Conservation (phyloP, 64 coral and sea anemone genomes). For the Porites australiensis region DNA sequence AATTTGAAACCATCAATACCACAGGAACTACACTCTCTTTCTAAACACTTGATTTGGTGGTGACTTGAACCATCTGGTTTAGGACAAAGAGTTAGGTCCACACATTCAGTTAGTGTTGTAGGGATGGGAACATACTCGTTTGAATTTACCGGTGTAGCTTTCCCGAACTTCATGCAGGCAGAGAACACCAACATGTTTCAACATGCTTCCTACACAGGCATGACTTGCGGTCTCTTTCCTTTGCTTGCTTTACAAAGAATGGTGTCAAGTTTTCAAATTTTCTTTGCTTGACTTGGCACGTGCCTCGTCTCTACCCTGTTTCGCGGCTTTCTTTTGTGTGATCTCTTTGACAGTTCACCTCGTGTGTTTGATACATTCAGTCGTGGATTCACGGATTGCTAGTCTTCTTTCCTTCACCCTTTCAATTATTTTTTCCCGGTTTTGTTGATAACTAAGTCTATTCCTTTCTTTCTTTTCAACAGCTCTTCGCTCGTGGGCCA, state of each 20-base stretch:
- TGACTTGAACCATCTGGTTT: conserved; percentile 31
- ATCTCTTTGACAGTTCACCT: not conserved
- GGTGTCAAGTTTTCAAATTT: conserved; percentile 48
- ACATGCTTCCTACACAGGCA: conserved; percentile 75
- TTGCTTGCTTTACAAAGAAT: conserved; percentile 59
- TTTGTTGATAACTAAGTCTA: not conserved
- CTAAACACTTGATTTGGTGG: conserved; percentile 44
- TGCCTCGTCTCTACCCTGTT: not conserved
- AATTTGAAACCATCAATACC: conserved; percentile 27
- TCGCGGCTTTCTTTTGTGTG: too few relatives aligned
- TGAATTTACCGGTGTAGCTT: conserved; percentile 9
- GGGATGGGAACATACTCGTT: not conserved
- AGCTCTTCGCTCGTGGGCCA: too few relatives aligned
- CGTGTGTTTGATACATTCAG: too few relatives aligned
- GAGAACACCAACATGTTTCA: conserved; percentile 70
- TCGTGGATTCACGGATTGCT: not conserved
- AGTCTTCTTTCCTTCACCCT: not conserved
- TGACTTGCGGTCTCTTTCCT: conserved; percentile 66
- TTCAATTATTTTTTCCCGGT: not conserved
- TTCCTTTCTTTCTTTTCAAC: too few relatives aligned
- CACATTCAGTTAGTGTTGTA: conserved; percentile 42
- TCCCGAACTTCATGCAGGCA: conserved; percentile 78
- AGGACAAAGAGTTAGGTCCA: conserved; percentile 50
- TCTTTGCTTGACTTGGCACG: conserved; percentile 33
- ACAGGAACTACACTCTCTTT: conserved; percentile 33